Evolutionary conservation across 2,888 invertebrate genomes (phyloP).

Genomic region (Tachina grossa): DNA sequence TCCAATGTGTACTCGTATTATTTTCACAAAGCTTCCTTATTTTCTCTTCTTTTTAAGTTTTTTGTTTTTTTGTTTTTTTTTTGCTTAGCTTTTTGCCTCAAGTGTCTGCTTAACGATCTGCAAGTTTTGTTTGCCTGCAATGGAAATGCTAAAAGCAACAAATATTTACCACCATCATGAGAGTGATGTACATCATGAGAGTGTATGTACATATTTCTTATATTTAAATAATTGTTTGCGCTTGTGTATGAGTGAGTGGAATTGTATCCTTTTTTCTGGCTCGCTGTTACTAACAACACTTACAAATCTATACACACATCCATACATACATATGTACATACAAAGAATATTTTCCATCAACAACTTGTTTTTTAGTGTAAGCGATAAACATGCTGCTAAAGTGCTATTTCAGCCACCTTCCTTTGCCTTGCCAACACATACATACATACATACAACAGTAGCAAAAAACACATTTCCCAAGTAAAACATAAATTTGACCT

Average conservation of each 20-base stretch:
- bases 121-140: slow-evolving; percentile 70
- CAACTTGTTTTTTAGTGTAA: slow-evolving; percentile 27
- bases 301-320: slow-evolving; percentile 2
- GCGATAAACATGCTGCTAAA: slow-evolving; percentile 5
- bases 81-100: slow-evolving; percentile 55
- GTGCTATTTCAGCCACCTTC: slow-evolving; percentile 4
- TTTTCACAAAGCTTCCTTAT: slow-evolving; percentile 51
- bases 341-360: slow-evolving; percentile 39
- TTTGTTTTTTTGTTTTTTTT: too few relatives aligned
- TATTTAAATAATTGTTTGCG: slow-evolving; percentile 11
- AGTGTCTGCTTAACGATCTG: slow-evolving; percentile 69
- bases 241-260: neutral
- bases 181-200: too few relatives aligned
- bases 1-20: neutral
- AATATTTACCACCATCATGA: slow-evolving; percentile 68
- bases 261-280: slow-evolving; percentile 20
- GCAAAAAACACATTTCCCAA: slow-evolving; percentile 24
- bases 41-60: neutral
- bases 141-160: slow-evolving; percentile 72
- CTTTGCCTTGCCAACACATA: neutral
- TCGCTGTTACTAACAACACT: slow-evolving; percentile 25
- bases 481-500: slow-evolving; percentile 70
- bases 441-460: neutral
- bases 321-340: neutral
- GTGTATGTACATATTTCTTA: neutral